Base-by-base conservation (phyloP, 2,888 invertebrate species). In the Noctua comes region DNA sequence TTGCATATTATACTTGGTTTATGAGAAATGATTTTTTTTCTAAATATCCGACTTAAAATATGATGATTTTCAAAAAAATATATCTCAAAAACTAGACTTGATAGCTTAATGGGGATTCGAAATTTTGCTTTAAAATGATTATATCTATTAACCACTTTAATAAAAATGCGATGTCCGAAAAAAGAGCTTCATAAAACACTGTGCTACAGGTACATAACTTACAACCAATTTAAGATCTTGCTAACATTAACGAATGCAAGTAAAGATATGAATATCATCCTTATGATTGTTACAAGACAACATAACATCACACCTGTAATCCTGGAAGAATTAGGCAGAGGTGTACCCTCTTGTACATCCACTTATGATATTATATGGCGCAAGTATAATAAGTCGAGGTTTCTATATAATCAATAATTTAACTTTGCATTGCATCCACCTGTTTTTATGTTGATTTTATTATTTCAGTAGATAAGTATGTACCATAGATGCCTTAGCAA, bases 401-500 rank as follows among this genome's bases (percentile, higher is more conserved):
- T 57, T 57, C n/a, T 57, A 64, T 36, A 13, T 54, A 46, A 5
- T 68, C 31, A 68, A 71, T 71, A 64, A 71, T 72, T 46, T 68
- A 77, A 82, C 59, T 78, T 86, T 86, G 84, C 78, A 84, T 78
- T 36, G 4, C 72, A 27, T 54, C 59, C 46, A 57, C 31, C 27
- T 43, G n/a, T 40, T 8, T 11, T 66, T 27, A 66, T n/a, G 4
- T 54, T 76, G 46, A 40, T 54, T 66, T 73, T 73, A 69, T 68
- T 46, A 71, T 83, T 83, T 73, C 57, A 21, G 79, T 84, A 84
- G 84, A 68, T 73, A 72, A 68, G 62, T 72, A 40, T 72, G 57
- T 76, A 68, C 10, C 13, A 70, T 75, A 54, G n/a, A 48, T 10
- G 59, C 46, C 84, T 76, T 84, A 85, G 88, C 85, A 85, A 88